A percentile compares a stretch with the other conserved stretches of the same genome.
phyloP scores from a whole-genome alignment of 2,888 invertebrate genomes.

The Drosophila suboccidentalis region DNA sequence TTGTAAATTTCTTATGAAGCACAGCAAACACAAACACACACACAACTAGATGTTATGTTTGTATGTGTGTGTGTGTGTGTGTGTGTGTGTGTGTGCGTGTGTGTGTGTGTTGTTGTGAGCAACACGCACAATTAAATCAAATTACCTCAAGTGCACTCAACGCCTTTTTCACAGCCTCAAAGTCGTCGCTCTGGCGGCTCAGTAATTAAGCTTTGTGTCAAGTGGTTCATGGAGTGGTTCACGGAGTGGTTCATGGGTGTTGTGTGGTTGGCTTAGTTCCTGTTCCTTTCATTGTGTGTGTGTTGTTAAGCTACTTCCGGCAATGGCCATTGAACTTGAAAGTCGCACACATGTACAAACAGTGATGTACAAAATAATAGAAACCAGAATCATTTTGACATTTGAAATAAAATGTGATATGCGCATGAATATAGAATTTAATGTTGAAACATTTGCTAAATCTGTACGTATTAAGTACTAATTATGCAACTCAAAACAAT shows the following conservation, averaged over 20 bases:
- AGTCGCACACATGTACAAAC: neutral
- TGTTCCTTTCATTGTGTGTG: conserved; percentile 7
- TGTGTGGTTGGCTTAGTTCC: conserved; percentile 6
- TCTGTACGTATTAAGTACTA: too few relatives aligned
- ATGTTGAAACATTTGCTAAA: too few relatives aligned
- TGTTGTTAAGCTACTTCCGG: conserved; percentile 43
- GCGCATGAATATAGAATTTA: too few relatives aligned
- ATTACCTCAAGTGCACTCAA: conserved; percentile 78
- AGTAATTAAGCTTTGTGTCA: conserved; percentile 71
- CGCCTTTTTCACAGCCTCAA: conserved; percentile 56
- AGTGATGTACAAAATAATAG: too few relatives aligned
- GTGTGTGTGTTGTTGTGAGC: conserved; percentile 34
- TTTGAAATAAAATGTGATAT: too few relatives aligned
- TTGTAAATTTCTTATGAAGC: conserved; percentile 73
- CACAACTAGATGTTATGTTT: conserved; percentile 25
- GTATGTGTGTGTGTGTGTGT: conserved; percentile 15
- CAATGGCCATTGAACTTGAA: conserved; percentile 59
- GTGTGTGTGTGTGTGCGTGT: conserved; percentile 29
- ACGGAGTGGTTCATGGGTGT: neutral
- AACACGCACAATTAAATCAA: conserved; percentile 81
- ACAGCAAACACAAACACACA: conserved; percentile 39
- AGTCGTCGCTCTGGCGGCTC: conserved; percentile 31
- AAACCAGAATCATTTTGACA: too few relatives aligned
- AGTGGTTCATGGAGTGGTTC: conserved; percentile 24
- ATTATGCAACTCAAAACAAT: too few relatives aligned